Evolutionary conservation across 2,888 invertebrate species (phyloP).

Genomic region (Plagodis dolabraria): DNA sequence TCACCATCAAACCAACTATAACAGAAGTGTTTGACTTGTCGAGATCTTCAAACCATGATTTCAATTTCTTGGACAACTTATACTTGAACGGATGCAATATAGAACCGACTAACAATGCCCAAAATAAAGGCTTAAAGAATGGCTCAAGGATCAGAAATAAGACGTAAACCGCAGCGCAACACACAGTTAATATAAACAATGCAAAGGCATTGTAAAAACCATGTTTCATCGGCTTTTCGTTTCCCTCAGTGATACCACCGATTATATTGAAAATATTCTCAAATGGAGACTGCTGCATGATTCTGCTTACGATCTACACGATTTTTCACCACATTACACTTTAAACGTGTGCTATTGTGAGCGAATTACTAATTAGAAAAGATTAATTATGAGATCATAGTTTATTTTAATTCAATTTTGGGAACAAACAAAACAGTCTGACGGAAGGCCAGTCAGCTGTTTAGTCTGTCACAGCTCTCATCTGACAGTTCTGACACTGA

Average conservation of each 20-base stretch:
- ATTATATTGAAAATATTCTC: slow-evolving; percentile 89
- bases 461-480: too few relatives aligned
- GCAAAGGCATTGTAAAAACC: slow-evolving; percentile 96
- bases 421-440: too few relatives aligned
- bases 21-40: slow-evolving; percentile 88
- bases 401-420: slow-evolving; percentile 20
- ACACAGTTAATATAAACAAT: slow-evolving; percentile 88
- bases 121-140: slow-evolving; percentile 96
- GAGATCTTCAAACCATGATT: slow-evolving; percentile 91
- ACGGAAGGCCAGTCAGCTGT: too few relatives aligned
- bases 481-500: too few relatives aligned
- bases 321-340: not conserved
- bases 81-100: slow-evolving; percentile 98
- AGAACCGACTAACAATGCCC: slow-evolving; percentile 98
- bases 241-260: slow-evolving; percentile 88
- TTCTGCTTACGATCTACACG: slow-evolving; percentile 29
- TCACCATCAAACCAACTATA: slow-evolving; percentile 82
- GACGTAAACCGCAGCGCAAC: slow-evolving; percentile 89
- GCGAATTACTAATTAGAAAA: too few relatives aligned
- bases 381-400: slow-evolving; percentile 57
- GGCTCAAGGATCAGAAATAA: slow-evolving; percentile 94
- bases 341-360: not conserved
- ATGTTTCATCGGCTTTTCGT: slow-evolving; percentile 95
- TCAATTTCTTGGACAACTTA: slow-evolving; percentile 89
- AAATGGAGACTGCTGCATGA: slow-evolving; percentile 84